These are phyloP conservation scores for Callimorpha dominula DNA, from an alignment of 2,888 invertebrate genomes.

Conservation along the genomic window DNA sequence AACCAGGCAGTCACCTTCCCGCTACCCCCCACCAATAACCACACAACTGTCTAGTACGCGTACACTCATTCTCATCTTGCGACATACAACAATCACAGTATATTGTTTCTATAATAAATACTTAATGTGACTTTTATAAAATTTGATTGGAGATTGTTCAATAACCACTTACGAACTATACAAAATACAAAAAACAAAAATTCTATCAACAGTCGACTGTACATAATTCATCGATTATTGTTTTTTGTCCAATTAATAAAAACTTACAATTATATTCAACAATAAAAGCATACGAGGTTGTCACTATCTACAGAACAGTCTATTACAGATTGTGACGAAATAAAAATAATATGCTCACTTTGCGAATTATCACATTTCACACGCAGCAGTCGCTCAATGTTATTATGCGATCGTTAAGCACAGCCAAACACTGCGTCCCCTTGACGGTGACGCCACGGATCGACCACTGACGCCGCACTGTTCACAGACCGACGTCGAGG, in stretches of 20 bases:
- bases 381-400: conserved; percentile 43
- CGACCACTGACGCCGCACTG: conserved; percentile 49
- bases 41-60: background rate
- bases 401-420: conserved; percentile 43
- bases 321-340: conserved; percentile 50
- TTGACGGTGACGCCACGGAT: conserved; percentile 18
- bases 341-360: conserved; percentile 43
- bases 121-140: conserved; percentile 62
- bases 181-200: conserved; percentile 77
- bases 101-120: conserved; percentile 77
- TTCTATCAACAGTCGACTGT: conserved; percentile 70
- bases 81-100: conserved; percentile 76
- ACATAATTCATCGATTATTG: conserved; percentile 69
- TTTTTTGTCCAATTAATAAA: conserved; percentile 67
- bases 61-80: conserved; percentile 20
- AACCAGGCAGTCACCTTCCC: conserved; percentile 18
- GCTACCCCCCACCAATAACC: background rate
- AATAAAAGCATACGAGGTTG: conserved; percentile 73
- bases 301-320: conserved; percentile 60
- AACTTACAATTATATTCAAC: conserved; percentile 72
- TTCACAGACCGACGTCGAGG: conserved; percentile 96
- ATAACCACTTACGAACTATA: conserved; percentile 82
- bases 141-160: conserved; percentile 74
- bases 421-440: conserved; percentile 41
- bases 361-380: conserved; percentile 61